phyloP scores from a whole-genome alignment of 2,797 vertebrate species.

The Labeo calbasu region DNA sequence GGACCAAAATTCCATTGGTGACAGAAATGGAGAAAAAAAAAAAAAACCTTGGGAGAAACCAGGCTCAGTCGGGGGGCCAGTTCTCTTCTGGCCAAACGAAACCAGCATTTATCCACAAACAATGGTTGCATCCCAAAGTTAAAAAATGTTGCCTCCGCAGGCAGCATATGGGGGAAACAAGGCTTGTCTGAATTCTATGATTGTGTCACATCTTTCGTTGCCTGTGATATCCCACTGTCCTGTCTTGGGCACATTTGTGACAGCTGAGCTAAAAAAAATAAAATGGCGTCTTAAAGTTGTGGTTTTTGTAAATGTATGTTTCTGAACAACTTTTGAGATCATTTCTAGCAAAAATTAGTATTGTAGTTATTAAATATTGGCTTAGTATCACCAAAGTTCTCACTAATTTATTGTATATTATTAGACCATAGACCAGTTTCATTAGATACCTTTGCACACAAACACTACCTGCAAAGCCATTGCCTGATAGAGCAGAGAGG shows the following conservation, averaged over 20 bases:
- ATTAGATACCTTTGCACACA: background rate
- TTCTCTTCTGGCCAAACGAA: too few relatives aligned
- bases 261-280: background rate
- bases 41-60: too few relatives aligned
- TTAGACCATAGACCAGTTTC: background rate
- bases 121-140: too few relatives aligned
- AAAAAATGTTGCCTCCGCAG: background rate
- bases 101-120: too few relatives aligned
- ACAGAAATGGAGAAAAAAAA: too few relatives aligned
- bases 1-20: too few relatives aligned
- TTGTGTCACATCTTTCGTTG: background rate
- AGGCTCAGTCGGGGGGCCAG: too few relatives aligned
- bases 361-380: background rate
- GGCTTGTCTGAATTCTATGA: background rate
- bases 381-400: background rate
- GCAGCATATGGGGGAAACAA: background rate
- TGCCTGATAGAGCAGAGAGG: background rate
- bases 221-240: background rate
- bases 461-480: background rate
- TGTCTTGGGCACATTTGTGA: background rate
- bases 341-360: background rate
- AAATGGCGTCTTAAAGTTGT: background rate
- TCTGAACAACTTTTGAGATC: background rate
- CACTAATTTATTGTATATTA: background rate
- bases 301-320: background rate